A percentile compares a stretch with the other conserved stretches of the same genome.
Conservation (phyloP, 2,888 invertebrate species). For the Apeira syringaria region DNA sequence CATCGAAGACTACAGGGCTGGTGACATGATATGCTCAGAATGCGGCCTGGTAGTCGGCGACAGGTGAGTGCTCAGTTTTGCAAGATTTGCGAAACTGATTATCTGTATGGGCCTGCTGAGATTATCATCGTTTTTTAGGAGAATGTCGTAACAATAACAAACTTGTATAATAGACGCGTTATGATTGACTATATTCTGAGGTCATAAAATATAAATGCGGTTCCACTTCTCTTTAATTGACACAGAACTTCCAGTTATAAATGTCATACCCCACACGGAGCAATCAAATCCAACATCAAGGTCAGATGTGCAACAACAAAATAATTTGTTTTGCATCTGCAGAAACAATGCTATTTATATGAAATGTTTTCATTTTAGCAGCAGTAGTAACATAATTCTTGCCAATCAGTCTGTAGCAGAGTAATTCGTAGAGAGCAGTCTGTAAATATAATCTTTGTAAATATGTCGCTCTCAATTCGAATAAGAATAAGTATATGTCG, state of each 20-base stretch:
- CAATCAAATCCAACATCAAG: conserved; percentile 14
- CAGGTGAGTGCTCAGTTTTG: conserved; percentile 84
- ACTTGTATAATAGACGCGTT: conserved; percentile 42
- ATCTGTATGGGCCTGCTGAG: conserved; percentile 32
- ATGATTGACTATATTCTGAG: conserved; percentile 51
- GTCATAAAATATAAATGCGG: conserved; percentile 41
- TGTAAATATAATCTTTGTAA: no score
- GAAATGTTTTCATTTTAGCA: no score
- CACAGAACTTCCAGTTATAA: conserved; percentile 33
- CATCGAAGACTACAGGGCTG: conserved; percentile 99
- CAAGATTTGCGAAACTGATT: conserved; percentile 47
- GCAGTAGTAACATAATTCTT: no score
- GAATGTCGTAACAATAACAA: conserved; percentile 47
- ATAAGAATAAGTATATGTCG: no score
- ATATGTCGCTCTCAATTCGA: no score
- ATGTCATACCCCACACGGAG: conserved; percentile 26
- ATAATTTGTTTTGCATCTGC: conserved; percentile 14
- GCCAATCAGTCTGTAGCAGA: no score
- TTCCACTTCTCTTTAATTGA: no score
- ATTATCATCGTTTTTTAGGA: conserved; percentile 42
- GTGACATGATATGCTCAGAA: conserved; percentile 99
- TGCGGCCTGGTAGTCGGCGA: conserved; percentile 99
- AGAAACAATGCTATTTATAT: conserved; percentile 5
- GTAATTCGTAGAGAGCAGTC: no score
- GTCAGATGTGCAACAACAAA: conserved; percentile 20